Evolutionary conservation across 2,797 vertebrate genomes (phyloP), one percentile per base, ranked within the genome.

Genomic region (Lateolabrax maculatus): DNA sequence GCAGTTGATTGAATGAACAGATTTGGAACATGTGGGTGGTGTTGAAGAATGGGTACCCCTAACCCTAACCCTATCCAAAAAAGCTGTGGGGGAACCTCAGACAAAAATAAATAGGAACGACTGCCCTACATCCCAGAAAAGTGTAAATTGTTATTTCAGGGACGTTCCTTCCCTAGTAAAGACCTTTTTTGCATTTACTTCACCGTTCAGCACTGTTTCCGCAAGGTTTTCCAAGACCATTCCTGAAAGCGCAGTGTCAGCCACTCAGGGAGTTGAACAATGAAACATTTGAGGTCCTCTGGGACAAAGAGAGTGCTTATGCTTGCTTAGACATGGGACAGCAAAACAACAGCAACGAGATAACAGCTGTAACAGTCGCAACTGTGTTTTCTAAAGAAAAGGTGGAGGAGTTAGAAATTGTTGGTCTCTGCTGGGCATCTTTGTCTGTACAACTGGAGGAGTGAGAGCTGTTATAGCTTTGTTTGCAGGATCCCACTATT

Each of bases 281-380:
- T 83, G 48, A 86, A 86, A 79, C 52, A 71, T 75, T 81, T 49
- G 27, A 58, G 74, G 58, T 83, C 88, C 36, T 52, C 37, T 3
- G 76, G 81, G 83, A 87, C 77, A 89, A 84, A 87, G 58, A 58
- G 52, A 80, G 80, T 31, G 71, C 73, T 79, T 74, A 41, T 79
- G 65, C 44, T 49, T 41, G 58, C 87, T 80, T 56, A 37, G 77
- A 65, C 58, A 65, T 15, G 41, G 56, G 31, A 75, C 19, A 10
- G 55, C 23, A 34, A 60, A 71, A 79, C 71, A 73, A 63, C 58
- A 37, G 62, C 66, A 43, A 46, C 4, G 53, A 61, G 68, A 77
- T 77, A 76, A 76, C 70, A 63, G 61, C 55, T 8, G 61, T 29
- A 58, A 79, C 65, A 71, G 34, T 36, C 1, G 4, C 46, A 43